Evolutionary conservation across 2,888 invertebrate species (phyloP).

Genomic region (Hemaris fuciformis): DNA sequence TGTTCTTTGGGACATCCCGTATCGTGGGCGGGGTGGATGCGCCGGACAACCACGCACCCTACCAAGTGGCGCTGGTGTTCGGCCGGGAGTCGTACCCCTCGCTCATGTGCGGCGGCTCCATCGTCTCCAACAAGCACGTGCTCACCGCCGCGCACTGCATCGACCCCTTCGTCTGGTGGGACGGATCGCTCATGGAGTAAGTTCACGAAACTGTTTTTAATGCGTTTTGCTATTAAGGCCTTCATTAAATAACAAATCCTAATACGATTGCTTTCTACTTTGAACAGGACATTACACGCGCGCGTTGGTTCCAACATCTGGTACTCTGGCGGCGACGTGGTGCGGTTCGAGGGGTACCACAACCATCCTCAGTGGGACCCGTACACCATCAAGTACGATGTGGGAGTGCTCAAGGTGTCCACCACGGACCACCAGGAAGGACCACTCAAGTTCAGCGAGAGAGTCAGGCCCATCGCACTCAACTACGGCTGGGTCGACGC

Average conservation of each 20-base stretch:
- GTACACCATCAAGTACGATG: conserved; percentile 38
- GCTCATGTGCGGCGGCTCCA: conserved; percentile 35
- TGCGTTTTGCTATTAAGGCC: no score
- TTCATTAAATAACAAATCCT: no score
- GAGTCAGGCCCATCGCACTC: conserved; percentile 25
- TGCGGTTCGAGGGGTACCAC: conserved; percentile 26
- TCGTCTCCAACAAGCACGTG: conserved; percentile 28
- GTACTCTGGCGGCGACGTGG: conserved; percentile 23
- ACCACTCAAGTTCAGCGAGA: conserved; percentile 19
- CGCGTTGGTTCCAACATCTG: conserved; percentile 40
- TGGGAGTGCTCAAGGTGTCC: conserved; percentile 29
- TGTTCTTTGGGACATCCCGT: neutral
- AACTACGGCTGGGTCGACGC: conserved; percentile 25
- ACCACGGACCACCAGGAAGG: no score
- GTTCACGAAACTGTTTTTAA: no score
- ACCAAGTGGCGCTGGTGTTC: neutral
- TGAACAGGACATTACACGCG: conserved; percentile 33
- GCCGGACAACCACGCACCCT: neutral
- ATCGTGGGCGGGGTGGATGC: conserved; percentile 2
- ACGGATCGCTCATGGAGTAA: conserved; percentile 23
- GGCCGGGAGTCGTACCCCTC: neutral
- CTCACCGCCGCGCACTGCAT: conserved; percentile 49
- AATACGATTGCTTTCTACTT: no score
- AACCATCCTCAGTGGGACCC: conserved; percentile 40
- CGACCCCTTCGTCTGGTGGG: conserved; percentile 22